A percentile compares a stretch with the other conserved stretches of the same genome.
phyloP scores from a whole-genome alignment of 2,888 invertebrate species.

The Elmis aenea region DNA sequence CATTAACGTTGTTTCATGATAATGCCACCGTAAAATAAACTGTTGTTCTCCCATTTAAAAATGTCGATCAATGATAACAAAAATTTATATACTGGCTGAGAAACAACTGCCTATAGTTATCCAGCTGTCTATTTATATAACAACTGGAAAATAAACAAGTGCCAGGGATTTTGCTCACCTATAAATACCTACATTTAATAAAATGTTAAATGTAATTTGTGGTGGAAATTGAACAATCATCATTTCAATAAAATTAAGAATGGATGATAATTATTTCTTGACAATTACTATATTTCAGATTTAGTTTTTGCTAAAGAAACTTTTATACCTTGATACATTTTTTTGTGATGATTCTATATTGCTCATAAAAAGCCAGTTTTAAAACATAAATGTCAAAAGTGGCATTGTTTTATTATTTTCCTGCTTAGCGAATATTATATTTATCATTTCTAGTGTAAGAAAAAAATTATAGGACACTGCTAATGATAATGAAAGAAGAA shows the following conservation, averaged over 20 bases:
- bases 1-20: constrained; percentile 52
- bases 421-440: too few species aligned
- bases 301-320: too few species aligned
- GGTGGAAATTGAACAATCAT: background rate
- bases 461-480: too few species aligned
- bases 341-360: too few species aligned
- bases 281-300: background rate
- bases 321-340: too few species aligned
- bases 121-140: constrained; percentile 44
- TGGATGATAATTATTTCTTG: background rate
- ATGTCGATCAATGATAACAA: constrained; percentile 11
- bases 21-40: constrained; percentile 44
- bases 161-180: constrained; percentile 41
- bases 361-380: too few species aligned
- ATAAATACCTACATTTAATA: constrained; percentile 24
- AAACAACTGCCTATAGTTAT: constrained; percentile 36
- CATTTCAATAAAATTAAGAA: background rate
- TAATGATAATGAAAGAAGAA: too few species aligned
- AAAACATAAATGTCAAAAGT: too few species aligned
- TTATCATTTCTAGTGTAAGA: too few species aligned
- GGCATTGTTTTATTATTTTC: too few species aligned
- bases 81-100: constrained; percentile 37
- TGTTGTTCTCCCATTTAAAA: constrained; percentile 31
- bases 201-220: constrained; percentile 3
- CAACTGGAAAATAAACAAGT: constrained; percentile 45